Base-by-base conservation (phyloP, 1,140 invertebrate species). In the Drosophila lowei region DNA sequence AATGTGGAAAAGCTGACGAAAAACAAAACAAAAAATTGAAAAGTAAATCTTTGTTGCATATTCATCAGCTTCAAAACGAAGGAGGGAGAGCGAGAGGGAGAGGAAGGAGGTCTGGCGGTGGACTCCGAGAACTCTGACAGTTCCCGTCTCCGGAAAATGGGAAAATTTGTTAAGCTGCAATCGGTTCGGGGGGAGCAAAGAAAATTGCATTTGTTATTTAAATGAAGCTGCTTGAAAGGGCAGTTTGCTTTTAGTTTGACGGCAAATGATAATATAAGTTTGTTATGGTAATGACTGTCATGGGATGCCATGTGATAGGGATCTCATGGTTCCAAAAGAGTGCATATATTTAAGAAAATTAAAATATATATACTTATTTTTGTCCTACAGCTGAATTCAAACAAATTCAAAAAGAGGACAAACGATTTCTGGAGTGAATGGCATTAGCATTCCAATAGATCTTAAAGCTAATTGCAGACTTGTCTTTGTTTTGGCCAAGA, bases 31-130 rank as follows among this genome's bases (percentile, higher is more conserved):
- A 25, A 49, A 50, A 79, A 65, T 65, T 59, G 53, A 77, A 61
- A 77, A 71, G 49, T 52, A 63, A 48, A 55, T 58, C 42, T 71
- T 77, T 53, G 57, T 70, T 78, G 70, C 74, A 83, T 74, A 74
- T 83, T 74, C 46, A 83, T 64, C 59, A 74, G 52, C 65, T 77
- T n/a, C 52, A 46, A 48, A 42, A 18, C 30, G 23, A 3, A 4
- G 4, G 23, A 23, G 2, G 23, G 23, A 23, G 5, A 46, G 48
- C 18, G 28, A 2, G 11, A 11, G 9, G 30, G 9, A 11, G 30
- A 11, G 30, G 2, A 8, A 2, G 28, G 9, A 9, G 8, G 8
- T 11, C 9, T 34, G 9, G 3, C 30, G 9, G 1, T 34, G 30
- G 47, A 28, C n/a, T 28, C 43, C 67, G 43, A 43, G 50, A 67